Conservation (phyloP, 1,140 invertebrate species). For the Archivesica marissinica region DNA sequence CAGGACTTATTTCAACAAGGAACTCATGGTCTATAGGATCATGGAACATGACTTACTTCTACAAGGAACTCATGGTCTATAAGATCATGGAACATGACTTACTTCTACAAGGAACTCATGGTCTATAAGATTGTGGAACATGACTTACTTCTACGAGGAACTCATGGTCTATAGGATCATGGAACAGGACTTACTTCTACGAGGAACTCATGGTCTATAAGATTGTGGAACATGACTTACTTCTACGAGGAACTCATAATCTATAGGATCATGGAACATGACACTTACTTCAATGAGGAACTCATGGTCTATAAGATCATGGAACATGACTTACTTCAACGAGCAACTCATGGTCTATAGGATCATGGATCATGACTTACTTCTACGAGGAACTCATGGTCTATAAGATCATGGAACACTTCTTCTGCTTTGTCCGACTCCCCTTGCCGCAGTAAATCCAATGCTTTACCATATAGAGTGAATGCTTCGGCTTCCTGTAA, state of each 20-base stretch:
- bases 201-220: neutral
- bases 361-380: conserved; percentile 67
- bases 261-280: neutral
- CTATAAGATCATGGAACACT: conserved; percentile 87
- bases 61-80: no score
- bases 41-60: no score
- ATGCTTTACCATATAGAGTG: conserved; percentile 88
- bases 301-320: conserved; percentile 86
- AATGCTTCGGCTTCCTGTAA: conserved; percentile 90
- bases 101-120: no score
- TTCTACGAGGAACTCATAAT: no score
- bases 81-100: no score
- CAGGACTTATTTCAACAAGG: neutral
- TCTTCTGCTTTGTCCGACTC: conserved; percentile 86
- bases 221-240: no score
- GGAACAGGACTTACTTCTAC: neutral
- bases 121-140: no score
- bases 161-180: no score
- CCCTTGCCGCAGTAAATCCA: conserved; percentile 87
- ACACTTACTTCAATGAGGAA: conserved; percentile 86
- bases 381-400: conserved; percentile 87
- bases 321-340: neutral
- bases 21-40: neutral
- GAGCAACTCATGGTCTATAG: neutral
- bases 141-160: neutral